Evolutionary conservation across 2,888 invertebrate species (phyloP), one percentile per base, ranked within the genome.

Genomic region (Lasioglossum figueresi): DNA sequence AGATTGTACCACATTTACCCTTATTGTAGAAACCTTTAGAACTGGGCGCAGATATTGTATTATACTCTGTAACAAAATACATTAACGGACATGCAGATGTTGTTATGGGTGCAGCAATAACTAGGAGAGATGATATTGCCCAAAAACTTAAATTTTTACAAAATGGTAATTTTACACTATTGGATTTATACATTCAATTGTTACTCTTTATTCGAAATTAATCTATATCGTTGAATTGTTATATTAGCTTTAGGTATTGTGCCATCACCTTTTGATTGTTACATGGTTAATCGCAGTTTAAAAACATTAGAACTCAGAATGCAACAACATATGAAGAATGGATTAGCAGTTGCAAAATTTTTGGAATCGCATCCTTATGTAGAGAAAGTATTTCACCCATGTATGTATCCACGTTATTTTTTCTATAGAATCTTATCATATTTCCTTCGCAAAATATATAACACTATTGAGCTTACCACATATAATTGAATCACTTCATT

Each of bases 41-140:
- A 40, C 96, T 99, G 56, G 99, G 99, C 0, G 99, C 98, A 1
- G 99, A 99, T 95, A 95, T 99, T 79, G 97, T 97, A 2, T 95
- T 98, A 91, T 99, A 99, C 95, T 99, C 99, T 0, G 93, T 99
- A 79, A 99, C 99, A 0, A 99, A 99, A 95, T 99, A 99, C 94
- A 98, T 99, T 97, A 99, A 99, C 95, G 99, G 99, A 0, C 99
- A 99, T 95, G 97, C 98, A 0, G 99, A 99, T 95, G 98, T 99
- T 34, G 97, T 99, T 10, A 99, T 99, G 99, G 99, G 99, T 3
- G 97, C 98, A 27, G 96, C 97, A 12, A 96, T 98, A 56, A 96
- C 97, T 4, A 98, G 97, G 90, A 96, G 97, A 90, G 97, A 97
- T 68, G 96, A 96, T 71, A 92, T 99, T 4, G 97, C 97, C 86